Percentiles rank a stretch among this genome's conserved stretches.
Evolutionary conservation across 2,888 invertebrate species (phyloP).

Genomic region (Tenthredo scrophulariae): DNA sequence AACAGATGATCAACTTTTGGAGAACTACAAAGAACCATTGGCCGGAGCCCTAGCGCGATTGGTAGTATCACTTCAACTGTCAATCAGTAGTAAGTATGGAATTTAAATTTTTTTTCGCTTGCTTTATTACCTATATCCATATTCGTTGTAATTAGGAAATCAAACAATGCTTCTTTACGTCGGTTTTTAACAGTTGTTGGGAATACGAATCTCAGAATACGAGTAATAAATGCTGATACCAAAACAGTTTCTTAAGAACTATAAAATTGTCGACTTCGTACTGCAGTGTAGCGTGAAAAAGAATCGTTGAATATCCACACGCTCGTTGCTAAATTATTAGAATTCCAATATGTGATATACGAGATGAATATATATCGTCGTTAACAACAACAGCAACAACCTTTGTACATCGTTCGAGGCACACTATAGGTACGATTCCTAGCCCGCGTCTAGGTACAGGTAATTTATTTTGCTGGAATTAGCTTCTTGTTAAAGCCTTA

Average conservation of each 20-base stretch:
- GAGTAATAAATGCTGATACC: neutral
- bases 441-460: neutral
- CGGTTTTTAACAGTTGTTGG: neutral
- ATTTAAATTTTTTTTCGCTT: constrained; percentile 12
- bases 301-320: neutral
- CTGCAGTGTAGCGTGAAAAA: neutral
- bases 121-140: neutral
- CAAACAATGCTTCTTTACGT: neutral
- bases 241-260: neutral
- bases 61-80: constrained; percentile 84
- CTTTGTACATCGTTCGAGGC: neutral
- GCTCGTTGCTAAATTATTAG: neutral
- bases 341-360: neutral
- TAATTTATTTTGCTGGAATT: neutral
- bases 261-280: neutral
- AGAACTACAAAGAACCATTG: constrained; percentile 82
- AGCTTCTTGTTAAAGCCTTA: constrained; percentile 22
- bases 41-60: constrained; percentile 83
- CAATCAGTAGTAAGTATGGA: constrained; percentile 84
- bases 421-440: neutral
- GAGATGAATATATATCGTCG: neutral
- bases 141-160: neutral
- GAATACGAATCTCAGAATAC: neutral
- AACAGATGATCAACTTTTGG: constrained; percentile 78
- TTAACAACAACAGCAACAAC: neutral